Evolutionary conservation across 2,113 vertebrate species (phyloP).

Genomic region (Upupa epops): DNA sequence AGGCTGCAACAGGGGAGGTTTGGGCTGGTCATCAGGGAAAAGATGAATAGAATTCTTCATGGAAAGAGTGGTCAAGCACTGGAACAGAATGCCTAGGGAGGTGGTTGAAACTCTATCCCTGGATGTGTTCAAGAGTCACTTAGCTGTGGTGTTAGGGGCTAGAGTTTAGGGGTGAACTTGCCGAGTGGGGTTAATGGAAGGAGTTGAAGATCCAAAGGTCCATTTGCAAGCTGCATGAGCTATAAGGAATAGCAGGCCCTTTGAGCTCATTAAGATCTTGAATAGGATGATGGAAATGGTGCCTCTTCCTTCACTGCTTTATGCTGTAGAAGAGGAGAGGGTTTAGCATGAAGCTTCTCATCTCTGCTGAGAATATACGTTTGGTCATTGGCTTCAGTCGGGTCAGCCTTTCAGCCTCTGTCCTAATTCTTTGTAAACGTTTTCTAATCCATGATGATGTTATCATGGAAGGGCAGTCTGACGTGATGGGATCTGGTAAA

Average conservation of each 20-base stretch:
- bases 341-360: not conserved
- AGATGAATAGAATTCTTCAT: too few relatives aligned
- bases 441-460: not conserved
- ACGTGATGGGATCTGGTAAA: not conserved
- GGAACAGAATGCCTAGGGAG: too few relatives aligned
- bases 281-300: not conserved
- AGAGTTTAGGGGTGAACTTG: too few relatives aligned
- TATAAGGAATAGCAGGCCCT: not conserved
- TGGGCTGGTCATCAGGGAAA: too few relatives aligned
- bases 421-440: conserved; percentile 14
- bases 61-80: too few relatives aligned
- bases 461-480: not conserved
- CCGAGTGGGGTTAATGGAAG: too few relatives aligned
- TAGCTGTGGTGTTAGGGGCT: too few relatives aligned
- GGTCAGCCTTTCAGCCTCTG: not conserved
- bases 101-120: too few relatives aligned
- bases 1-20: too few relatives aligned
- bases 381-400: not conserved
- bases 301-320: not conserved
- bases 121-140: too few relatives aligned
- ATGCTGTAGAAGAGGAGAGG: not conserved
- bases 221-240: too few relatives aligned
- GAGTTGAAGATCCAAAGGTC: too few relatives aligned
- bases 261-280: not conserved
- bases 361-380: not conserved